A percentile compares a stretch with the other conserved stretches of the same genome.
These are phyloP conservation scores for Dendrolimus punctatus DNA, from an alignment of 1,140 invertebrate species.

Conservation along the genomic window DNA sequence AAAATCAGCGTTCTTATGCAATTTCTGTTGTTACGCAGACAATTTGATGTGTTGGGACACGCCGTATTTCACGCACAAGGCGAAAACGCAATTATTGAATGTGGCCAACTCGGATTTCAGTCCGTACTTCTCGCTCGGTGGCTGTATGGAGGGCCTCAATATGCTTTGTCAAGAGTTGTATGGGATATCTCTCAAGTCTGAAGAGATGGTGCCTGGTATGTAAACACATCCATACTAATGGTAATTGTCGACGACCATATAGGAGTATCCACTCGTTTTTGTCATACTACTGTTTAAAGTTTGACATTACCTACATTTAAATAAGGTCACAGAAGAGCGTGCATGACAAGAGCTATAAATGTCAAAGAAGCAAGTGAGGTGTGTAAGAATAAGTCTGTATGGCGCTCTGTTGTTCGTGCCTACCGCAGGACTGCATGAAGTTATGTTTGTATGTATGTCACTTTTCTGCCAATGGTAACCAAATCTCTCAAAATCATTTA, in stretches of 20 bases:
- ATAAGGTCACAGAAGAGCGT: too few relatives aligned
- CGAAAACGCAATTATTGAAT: conserved; percentile 80
- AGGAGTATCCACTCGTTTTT: neutral
- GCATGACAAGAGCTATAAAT: too few relatives aligned
- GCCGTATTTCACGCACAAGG: conserved; percentile 83
- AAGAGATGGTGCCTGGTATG: conserved; percentile 75
- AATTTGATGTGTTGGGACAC: conserved; percentile 86
- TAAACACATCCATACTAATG: neutral
- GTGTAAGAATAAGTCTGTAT: too few relatives aligned
- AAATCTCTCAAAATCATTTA: too few relatives aligned
- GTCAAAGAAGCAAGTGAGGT: too few relatives aligned
- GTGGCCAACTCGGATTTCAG: conserved; percentile 80
- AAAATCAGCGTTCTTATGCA: too few relatives aligned
- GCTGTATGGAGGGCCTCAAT: conserved; percentile 97
- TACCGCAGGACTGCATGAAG: too few relatives aligned
- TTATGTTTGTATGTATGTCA: too few relatives aligned
- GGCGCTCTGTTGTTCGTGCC: too few relatives aligned
- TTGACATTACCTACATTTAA: too few relatives aligned
- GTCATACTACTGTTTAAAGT: neutral
- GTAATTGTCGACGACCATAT: neutral
- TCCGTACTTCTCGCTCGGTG: conserved; percentile 94
- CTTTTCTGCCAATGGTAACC: too few relatives aligned
- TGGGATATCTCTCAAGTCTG: conserved; percentile 82
- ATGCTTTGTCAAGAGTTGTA: conserved; percentile 86
- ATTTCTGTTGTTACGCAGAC: conserved; percentile 3